A percentile compares a stretch with the other conserved stretches of the same genome.
Evolutionary conservation across 2,888 invertebrate genomes (phyloP).

Genomic region (Pogonocherus hispidulus): DNA sequence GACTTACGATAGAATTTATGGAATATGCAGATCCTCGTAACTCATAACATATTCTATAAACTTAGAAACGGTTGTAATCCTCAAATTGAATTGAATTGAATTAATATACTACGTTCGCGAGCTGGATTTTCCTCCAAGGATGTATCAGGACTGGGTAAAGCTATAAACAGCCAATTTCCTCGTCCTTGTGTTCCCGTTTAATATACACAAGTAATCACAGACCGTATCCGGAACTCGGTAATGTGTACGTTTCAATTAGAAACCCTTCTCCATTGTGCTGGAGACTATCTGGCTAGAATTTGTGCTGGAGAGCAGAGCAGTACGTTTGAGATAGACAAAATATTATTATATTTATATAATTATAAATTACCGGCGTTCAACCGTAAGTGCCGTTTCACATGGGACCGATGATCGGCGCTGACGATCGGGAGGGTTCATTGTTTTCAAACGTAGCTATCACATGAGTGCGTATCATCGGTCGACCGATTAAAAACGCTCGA

Average conservation of each 20-base stretch:
- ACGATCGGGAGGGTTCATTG: no score
- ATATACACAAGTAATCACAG: conserved; percentile 13
- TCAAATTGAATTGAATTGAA: neutral
- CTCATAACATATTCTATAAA: neutral
- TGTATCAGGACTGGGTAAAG: neutral
- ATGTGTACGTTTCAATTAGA: conserved; percentile 24
- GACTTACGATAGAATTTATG: neutral
- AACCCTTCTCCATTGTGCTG: conserved; percentile 7
- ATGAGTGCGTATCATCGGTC: no score
- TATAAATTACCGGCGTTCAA: no score
- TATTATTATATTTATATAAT: no score
- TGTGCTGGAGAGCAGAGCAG: no score
- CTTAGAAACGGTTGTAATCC: conserved; percentile 1
- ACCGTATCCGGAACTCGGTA: neutral
- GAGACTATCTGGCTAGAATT: no score
- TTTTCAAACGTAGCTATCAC: no score
- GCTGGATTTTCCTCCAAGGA: neutral
- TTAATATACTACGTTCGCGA: neutral
- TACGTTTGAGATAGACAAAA: no score
- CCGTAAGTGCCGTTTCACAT: no score
- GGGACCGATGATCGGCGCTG: no score
- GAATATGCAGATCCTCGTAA: neutral
- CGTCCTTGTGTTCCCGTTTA: neutral
- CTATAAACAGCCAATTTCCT: conserved; percentile 21
- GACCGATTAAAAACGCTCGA: no score